A percentile compares a stretch with the other conserved stretches of the same genome.
These are phyloP conservation scores for Athripsodes cinereus DNA, from an alignment of 2,888 invertebrate genomes.

Conservation along the genomic window DNA sequence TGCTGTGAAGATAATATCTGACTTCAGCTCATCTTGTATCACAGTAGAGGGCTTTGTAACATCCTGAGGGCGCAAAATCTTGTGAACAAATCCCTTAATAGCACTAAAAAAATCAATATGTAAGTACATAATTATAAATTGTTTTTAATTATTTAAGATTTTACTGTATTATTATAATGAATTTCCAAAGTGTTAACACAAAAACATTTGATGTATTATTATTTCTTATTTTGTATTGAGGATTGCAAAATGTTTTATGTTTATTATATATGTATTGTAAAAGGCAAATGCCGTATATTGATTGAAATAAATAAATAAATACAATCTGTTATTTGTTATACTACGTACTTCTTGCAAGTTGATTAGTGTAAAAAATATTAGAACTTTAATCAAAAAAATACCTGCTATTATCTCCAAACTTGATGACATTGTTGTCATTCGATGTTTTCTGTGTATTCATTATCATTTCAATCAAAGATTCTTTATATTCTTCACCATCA, in stretches of 20 bases:
- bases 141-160: too few relatives aligned
- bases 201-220: too few relatives aligned
- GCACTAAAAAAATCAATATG: constrained; percentile 56
- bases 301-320: too few relatives aligned
- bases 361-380: too few relatives aligned
- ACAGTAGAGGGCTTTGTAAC: constrained; percentile 55
- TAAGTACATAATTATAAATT: neutral
- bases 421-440: constrained; percentile 92
- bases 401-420: constrained; percentile 96
- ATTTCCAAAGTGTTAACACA: too few relatives aligned
- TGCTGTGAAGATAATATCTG: constrained; percentile 94
- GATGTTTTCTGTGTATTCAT: constrained; percentile 79
- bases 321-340: too few relatives aligned
- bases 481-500: constrained; percentile 70
- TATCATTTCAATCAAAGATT: constrained; percentile 89
- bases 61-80: constrained; percentile 59
- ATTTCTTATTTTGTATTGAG: too few relatives aligned
- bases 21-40: constrained; percentile 53
- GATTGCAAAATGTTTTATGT: neutral
- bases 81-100: constrained; percentile 74
- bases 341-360: too few relatives aligned
- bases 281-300: too few relatives aligned
- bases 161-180: too few relatives aligned
- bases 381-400: constrained; percentile 33
- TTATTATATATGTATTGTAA: too few relatives aligned